A percentile compares a stretch with the other conserved stretches of the same genome.
phyloP scores from a whole-genome alignment of 1,140 invertebrate genomes.

The Zaprionus ornatus region DNA sequence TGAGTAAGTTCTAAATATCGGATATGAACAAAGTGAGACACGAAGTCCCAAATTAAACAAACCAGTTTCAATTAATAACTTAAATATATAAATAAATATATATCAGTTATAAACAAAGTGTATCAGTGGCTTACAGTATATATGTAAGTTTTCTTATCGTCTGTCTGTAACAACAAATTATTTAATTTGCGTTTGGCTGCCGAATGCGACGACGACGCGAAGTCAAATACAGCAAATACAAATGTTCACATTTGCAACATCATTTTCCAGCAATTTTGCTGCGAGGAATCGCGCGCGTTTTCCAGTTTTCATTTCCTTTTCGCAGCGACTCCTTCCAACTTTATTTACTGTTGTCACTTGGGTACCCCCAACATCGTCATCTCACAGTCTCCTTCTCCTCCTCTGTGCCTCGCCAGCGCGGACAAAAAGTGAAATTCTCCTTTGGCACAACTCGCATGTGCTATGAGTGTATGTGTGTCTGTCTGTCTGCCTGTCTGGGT shows the following conservation, averaged over 20 bases:
- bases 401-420: neutral
- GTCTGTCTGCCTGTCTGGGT: slow-evolving; percentile 40
- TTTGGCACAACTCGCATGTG: slow-evolving; percentile 13
- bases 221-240: slow-evolving; percentile 48
- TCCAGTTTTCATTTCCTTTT: slow-evolving; percentile 12
- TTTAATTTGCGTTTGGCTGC: slow-evolving; percentile 16
- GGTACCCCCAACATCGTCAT: slow-evolving; percentile 35
- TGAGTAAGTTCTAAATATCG: too few relatives aligned
- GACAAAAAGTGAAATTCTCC: slow-evolving; percentile 62
- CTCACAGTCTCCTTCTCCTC: neutral
- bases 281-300: slow-evolving; percentile 26
- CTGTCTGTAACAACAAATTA: neutral
- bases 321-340: slow-evolving; percentile 23
- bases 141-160: neutral
- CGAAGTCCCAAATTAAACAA: too few relatives aligned
- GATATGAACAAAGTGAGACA: too few relatives aligned
- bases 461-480: slow-evolving; percentile 27
- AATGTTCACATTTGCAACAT: slow-evolving; percentile 56
- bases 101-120: too few relatives aligned
- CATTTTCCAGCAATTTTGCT: slow-evolving; percentile 52
- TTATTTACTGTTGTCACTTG: slow-evolving; percentile 63
- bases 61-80: too few relatives aligned
- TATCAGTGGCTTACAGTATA: too few relatives aligned
- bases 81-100: too few relatives aligned
- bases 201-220: slow-evolving; percentile 5